Evolutionary conservation across 1,140 invertebrate genomes (phyloP).

Genomic region (Drosophila lini): DNA sequence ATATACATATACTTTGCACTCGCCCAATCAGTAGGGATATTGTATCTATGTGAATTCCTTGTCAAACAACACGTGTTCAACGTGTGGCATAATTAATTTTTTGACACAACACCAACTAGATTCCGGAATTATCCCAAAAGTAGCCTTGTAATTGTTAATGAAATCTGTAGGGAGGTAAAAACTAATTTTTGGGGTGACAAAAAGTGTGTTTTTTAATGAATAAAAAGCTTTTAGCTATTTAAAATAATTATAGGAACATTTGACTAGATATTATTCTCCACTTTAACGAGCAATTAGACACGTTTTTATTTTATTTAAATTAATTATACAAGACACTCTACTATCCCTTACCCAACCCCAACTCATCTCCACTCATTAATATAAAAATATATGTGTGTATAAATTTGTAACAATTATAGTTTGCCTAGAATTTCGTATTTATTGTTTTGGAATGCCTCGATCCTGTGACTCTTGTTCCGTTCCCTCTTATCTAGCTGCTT

Average conservation of each 20-base stretch:
- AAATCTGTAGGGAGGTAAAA: constrained; percentile 16
- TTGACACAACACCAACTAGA: background rate
- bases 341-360: background rate
- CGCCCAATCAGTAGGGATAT: background rate
- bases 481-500: constrained; percentile 26
- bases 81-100: constrained; percentile 38
- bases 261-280: background rate
- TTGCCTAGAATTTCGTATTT: constrained; percentile 18
- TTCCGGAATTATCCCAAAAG: background rate
- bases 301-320: background rate
- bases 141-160: background rate
- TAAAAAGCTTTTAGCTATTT: too few relatives aligned
- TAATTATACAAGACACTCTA: background rate
- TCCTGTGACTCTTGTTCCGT: constrained; percentile 16
- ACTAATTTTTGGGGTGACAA: background rate
- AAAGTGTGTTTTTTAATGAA: background rate
- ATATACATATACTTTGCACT: constrained; percentile 6
- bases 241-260: background rate
- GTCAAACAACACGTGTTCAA: constrained; percentile 21
- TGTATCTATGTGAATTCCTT: constrained; percentile 27
- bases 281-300: constrained; percentile 27
- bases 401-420: constrained; percentile 20
- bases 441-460: constrained; percentile 20
- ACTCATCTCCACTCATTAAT: constrained; percentile 43
- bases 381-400: constrained; percentile 23